A percentile compares a stretch with the other conserved stretches of the same genome.
These are phyloP conservation scores for Drosophila funebris DNA, from an alignment of 1,140 invertebrate genomes.

Conservation along the genomic window DNA sequence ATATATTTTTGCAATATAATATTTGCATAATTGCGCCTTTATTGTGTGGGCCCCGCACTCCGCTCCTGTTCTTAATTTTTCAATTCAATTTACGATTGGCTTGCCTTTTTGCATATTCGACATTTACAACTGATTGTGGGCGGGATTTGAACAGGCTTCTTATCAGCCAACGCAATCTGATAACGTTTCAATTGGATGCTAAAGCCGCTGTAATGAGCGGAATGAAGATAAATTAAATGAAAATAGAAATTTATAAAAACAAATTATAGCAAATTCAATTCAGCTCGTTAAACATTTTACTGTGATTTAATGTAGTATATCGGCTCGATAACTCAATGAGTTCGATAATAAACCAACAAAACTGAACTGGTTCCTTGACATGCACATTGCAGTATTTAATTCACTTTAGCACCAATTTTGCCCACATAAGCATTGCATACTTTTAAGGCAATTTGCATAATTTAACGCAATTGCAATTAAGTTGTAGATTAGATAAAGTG, in stretches of 20 bases:
- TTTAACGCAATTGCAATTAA: not conserved
- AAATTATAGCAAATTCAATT: no score
- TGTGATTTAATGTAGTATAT: no score
- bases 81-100: conserved; percentile 13
- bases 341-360: no score
- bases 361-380: no score
- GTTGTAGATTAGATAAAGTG: not conserved
- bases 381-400: no score
- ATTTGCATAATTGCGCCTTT: not conserved
- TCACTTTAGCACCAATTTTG: not conserved
- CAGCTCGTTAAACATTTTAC: no score
- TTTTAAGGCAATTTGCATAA: not conserved
- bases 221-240: no score
- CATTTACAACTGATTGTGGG: not conserved
- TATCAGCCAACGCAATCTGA: conserved; percentile 9
- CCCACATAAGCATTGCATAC: not conserved
- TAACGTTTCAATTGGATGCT: not conserved
- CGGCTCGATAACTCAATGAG: no score
- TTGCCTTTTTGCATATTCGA: conserved; percentile 25
- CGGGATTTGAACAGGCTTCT: conserved; percentile 23
- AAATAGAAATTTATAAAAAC: not conserved
- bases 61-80: conserved; percentile 3
- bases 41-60: not conserved
- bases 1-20: not conserved
- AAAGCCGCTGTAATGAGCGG: no score